phyloP scores from a whole-genome alignment of 2,113 vertebrate genomes.

The Sula dactylatra region DNA sequence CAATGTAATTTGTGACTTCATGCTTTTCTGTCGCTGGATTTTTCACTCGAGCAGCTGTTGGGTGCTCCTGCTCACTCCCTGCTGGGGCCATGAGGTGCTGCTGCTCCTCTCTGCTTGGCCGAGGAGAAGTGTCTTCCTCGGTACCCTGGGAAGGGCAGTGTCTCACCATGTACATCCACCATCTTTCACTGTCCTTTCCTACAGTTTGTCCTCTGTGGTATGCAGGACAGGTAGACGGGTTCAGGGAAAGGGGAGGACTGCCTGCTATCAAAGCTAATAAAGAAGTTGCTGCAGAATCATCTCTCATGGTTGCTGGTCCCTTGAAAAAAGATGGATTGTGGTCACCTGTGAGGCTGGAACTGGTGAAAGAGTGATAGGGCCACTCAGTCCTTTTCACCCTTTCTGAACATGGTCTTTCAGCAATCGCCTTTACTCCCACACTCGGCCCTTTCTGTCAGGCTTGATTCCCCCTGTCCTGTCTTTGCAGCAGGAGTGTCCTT shows the following conservation, averaged over 20 bases:
- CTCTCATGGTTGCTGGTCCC: not conserved
- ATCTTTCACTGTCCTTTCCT: too few relatives aligned
- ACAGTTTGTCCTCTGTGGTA: not conserved
- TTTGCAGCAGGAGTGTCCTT: not conserved
- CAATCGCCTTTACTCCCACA: fast-evolving
- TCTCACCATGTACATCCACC: fast-evolving
- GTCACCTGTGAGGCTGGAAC: not conserved
- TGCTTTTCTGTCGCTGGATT: not conserved
- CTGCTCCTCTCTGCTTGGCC: not conserved
- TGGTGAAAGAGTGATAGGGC: not conserved
- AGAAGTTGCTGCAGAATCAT: not conserved
- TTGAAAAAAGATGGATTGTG: not conserved
- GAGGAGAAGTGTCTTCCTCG: not conserved
- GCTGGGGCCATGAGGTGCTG: not conserved
- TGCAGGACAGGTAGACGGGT: not conserved
- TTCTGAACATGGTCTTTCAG: not conserved
- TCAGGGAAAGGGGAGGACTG: not conserved
- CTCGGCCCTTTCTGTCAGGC: not conserved
- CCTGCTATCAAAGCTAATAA: not conserved
- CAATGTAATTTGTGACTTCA: not conserved
- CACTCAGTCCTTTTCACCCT: not conserved
- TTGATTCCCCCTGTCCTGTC: not conserved
- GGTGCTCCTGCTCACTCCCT: not conserved
- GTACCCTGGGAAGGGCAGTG: not conserved
- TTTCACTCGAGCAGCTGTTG: fast-evolving